Percentiles rank a stretch among this genome's conserved stretches.
Conservation (phyloP, 2,113 vertebrate species). For the Myotis davidii region DNA sequence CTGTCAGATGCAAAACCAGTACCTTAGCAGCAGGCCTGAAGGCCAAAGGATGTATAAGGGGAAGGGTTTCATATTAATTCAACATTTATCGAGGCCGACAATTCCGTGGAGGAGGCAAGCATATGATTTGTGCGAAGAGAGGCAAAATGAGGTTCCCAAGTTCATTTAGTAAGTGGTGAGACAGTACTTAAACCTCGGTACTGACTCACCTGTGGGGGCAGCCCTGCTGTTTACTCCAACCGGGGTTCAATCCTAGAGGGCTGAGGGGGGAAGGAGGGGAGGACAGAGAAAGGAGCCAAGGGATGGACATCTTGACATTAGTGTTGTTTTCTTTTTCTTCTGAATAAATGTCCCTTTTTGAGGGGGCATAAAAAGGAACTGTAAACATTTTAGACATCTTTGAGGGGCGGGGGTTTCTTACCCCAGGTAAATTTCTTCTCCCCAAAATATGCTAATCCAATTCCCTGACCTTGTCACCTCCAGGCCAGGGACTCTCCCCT, state of each 20-base stretch:
- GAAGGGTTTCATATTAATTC: constrained; percentile 21
- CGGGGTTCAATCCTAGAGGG: neutral
- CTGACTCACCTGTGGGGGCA: constrained; percentile 81
- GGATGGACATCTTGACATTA: neutral
- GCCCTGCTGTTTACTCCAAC: too few species aligned
- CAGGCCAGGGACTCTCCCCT: neutral
- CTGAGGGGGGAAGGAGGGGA: neutral
- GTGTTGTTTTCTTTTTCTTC: neutral
- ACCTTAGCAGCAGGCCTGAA: neutral
- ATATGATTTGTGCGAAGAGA: neutral
- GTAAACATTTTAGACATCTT: neutral
- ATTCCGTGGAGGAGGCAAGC: neutral
- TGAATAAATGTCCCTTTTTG: constrained; percentile 63
- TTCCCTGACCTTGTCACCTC: neutral
- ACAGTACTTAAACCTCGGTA: constrained; percentile 66
- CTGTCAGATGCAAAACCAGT: neutral
- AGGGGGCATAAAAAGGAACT: neutral
- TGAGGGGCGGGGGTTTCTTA: neutral
- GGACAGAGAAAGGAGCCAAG: neutral
- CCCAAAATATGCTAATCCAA: neutral
- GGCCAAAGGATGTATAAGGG: neutral
- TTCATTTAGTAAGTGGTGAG: neutral
- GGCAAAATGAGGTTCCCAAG: neutral
- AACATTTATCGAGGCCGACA: neutral
- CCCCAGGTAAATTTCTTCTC: neutral